These are phyloP conservation scores for Aphelinus certus DNA, from an alignment of 1,140 invertebrate species.

Conservation along the genomic window DNA sequence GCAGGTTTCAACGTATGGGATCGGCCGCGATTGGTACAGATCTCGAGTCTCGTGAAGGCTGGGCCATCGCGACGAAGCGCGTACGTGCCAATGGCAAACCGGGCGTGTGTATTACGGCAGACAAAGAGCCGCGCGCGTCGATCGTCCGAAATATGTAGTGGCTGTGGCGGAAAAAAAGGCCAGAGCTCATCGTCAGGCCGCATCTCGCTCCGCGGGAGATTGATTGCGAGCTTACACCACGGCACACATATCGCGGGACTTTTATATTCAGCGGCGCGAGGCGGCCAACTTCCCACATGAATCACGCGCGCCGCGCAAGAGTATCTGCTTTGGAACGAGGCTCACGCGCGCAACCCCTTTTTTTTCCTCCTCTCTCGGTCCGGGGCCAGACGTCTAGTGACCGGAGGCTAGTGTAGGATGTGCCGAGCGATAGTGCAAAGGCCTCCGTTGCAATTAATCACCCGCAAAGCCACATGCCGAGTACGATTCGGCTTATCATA, in stretches of 20 bases:
- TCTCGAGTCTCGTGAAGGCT: too few relatives aligned
- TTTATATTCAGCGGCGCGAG: background rate
- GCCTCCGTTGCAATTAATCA: too few relatives aligned
- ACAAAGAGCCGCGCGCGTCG: background rate
- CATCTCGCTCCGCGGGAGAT: conserved; percentile 4
- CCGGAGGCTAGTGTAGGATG: background rate
- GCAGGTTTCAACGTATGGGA: too few relatives aligned
- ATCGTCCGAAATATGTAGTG: too few relatives aligned
- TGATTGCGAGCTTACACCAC: background rate
- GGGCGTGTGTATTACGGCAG: conserved; percentile 3
- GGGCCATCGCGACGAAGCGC: too few relatives aligned
- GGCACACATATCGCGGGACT: background rate
- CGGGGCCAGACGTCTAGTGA: background rate
- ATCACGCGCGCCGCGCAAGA: background rate
- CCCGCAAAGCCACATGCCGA: too few relatives aligned
- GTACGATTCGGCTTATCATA: too few relatives aligned
- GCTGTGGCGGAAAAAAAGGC: background rate
- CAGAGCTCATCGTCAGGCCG: background rate
- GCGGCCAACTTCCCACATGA: conserved; percentile 15
- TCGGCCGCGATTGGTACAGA: too few relatives aligned
- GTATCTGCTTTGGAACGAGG: too few relatives aligned
- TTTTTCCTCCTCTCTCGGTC: background rate
- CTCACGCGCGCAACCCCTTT: conserved; percentile 4
- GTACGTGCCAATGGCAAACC: too few relatives aligned
- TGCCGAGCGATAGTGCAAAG: background rate